These are phyloP conservation scores for Coranthus polyacanthus DNA, from an alignment of 2,797 vertebrate genomes.

Conservation along the genomic window DNA sequence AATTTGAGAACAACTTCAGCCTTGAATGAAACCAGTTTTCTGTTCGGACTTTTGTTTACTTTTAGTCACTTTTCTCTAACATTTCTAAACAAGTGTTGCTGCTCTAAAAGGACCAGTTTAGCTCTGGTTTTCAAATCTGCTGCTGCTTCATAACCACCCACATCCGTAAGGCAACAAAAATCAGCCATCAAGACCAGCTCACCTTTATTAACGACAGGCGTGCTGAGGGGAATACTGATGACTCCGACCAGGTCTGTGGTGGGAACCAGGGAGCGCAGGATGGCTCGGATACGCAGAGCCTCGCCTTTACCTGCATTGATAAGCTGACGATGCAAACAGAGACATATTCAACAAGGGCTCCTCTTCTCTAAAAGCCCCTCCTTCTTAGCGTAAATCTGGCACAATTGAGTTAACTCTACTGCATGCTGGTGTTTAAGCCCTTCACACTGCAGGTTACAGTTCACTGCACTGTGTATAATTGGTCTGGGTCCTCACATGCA, in stretches of 20 bases:
- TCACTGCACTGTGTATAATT: background rate
- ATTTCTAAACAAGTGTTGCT: no score
- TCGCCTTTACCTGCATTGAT: conserved; percentile 99
- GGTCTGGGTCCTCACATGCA: conserved; percentile 89
- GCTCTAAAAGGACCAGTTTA: no score
- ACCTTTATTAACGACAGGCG: conserved; percentile 95
- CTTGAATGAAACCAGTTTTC: conserved; percentile 22
- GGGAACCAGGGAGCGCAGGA: conserved; percentile 96
- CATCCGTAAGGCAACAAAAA: background rate
- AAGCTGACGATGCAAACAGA: conserved; percentile 82
- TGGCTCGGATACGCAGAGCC: conserved; percentile 96
- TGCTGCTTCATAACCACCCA: background rate
- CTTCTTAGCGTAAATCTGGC: no score
- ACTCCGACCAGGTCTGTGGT: conserved; percentile 95
- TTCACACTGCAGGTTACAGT: background rate
- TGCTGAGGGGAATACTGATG: conserved; percentile 96
- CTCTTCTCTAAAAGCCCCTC: no score
- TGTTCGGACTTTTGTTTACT: no score
- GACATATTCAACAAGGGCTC: background rate
- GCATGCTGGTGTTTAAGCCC: no score
- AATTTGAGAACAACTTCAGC: background rate
- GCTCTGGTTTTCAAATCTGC: background rate
- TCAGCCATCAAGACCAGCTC: conserved; percentile 19
- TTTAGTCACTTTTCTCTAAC: no score
- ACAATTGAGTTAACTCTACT: no score